phyloP scores from a whole-genome alignment of 2,797 vertebrate species.

The Melanotaenia boesemani region DNA sequence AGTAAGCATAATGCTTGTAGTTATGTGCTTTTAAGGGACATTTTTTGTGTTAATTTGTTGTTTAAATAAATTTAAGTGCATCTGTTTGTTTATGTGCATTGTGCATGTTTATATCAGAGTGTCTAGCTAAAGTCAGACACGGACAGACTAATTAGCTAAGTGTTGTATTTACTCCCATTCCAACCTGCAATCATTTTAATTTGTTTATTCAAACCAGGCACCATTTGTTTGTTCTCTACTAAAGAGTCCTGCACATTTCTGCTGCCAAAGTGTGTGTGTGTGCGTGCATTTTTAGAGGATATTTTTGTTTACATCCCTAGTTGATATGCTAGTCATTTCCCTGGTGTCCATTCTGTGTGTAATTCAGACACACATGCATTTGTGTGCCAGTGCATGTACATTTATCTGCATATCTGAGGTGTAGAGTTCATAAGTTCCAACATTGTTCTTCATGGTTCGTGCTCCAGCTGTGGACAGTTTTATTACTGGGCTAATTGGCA shows the following conservation, averaged over 20 bases:
- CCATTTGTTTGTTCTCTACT: slow-evolving; percentile 49
- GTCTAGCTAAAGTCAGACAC: slow-evolving; percentile 36
- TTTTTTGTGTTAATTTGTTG: slow-evolving; percentile 26
- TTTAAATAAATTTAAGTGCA: slow-evolving; percentile 24
- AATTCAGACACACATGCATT: slow-evolving; percentile 17
- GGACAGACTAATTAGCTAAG: slow-evolving; percentile 73
- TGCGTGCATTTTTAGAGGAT: slow-evolving; percentile 14
- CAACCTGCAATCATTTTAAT: slow-evolving; percentile 75
- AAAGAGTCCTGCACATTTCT: slow-evolving; percentile 38
- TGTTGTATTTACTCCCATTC: slow-evolving; percentile 70
- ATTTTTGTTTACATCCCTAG: slow-evolving; percentile 41
- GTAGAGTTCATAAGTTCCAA: slow-evolving; percentile 64
- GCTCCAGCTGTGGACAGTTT: slow-evolving; percentile 53
- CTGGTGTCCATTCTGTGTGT: slow-evolving; percentile 15
- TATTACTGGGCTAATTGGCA: slow-evolving; percentile 70
- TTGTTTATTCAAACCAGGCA: slow-evolving; percentile 68
- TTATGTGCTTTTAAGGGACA: slow-evolving; percentile 14
- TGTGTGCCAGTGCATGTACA: slow-evolving; percentile 16
- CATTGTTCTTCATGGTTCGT: slow-evolving; percentile 55
- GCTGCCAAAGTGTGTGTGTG: slow-evolving; percentile 18
- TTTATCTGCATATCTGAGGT: slow-evolving; percentile 54
- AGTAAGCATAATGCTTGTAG: slow-evolving; percentile 17
- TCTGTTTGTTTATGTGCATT: slow-evolving; percentile 18
- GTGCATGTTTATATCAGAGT: slow-evolving; percentile 26
- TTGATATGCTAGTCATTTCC: slow-evolving; percentile 21